phyloP scores from a whole-genome alignment of 2,888 invertebrate species.

The Anaspis maculata region DNA sequence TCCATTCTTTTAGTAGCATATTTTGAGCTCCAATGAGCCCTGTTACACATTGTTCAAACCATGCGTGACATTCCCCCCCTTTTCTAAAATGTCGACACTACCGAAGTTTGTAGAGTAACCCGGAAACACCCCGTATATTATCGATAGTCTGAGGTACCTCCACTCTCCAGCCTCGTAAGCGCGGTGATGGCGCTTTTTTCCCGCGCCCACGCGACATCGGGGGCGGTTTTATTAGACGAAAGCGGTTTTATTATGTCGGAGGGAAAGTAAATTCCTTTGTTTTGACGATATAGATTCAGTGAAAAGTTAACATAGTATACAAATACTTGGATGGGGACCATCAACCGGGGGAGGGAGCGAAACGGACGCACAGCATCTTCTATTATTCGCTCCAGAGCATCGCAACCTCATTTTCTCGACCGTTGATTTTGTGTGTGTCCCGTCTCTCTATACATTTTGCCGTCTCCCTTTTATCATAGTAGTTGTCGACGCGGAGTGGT shows the following conservation, averaged over 20 bases:
- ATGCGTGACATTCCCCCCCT: too few species aligned
- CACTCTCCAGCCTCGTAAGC: too few species aligned
- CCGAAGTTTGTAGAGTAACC: too few species aligned
- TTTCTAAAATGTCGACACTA: too few species aligned
- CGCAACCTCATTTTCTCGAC: slow-evolving; percentile 51
- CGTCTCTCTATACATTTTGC: slow-evolving; percentile 31
- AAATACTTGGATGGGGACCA: slow-evolving; percentile 24
- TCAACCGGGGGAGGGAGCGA: slow-evolving; percentile 25
- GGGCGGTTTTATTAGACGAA: too few species aligned
- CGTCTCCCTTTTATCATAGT: slow-evolving; percentile 28
- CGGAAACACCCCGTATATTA: too few species aligned
- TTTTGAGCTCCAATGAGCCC: too few species aligned
- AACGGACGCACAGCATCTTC: slow-evolving; percentile 38
- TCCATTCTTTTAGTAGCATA: too few species aligned
- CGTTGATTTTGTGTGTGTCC: slow-evolving; percentile 47
- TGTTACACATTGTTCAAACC: too few species aligned
- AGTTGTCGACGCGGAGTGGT: slow-evolving; percentile 18
- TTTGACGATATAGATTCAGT: slow-evolving; percentile 26
- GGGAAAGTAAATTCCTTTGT: slow-evolving; percentile 23
- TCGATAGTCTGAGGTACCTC: too few species aligned
- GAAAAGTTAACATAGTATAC: slow-evolving; percentile 26
- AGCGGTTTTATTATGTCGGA: not conserved
- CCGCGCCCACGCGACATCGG: too few species aligned
- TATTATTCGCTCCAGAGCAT: slow-evolving; percentile 45
- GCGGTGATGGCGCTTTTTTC: too few species aligned